Evolutionary conservation across 2,888 invertebrate genomes (phyloP).

Genomic region (Allacma fusca): DNA sequence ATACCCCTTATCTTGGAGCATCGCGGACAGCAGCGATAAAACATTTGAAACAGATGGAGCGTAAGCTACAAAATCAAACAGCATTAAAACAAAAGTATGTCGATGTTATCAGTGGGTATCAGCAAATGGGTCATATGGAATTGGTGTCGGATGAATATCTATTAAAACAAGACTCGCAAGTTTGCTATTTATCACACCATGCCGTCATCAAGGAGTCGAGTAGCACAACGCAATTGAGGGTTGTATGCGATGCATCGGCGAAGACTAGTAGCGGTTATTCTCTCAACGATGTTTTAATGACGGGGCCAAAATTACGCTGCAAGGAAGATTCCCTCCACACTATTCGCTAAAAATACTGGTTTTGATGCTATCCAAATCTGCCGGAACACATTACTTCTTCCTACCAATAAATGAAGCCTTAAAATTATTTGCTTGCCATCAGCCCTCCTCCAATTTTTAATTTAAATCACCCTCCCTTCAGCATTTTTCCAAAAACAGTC

Average conservation of each 20-base stretch:
- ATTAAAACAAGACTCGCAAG: background rate
- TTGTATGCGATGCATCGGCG: constrained; percentile 62
- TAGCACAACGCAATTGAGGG: constrained; percentile 61
- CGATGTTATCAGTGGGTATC: too few relatives aligned
- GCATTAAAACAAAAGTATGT: background rate
- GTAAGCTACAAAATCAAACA: background rate
- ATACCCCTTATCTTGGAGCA: background rate
- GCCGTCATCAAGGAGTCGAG: constrained; percentile 59
- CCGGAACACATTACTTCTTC: too few relatives aligned
- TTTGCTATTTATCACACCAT: constrained; percentile 62
- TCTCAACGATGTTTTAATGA: constrained; percentile 61
- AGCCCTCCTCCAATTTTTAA: too few relatives aligned
- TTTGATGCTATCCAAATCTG: too few relatives aligned
- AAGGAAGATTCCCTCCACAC: too few relatives aligned
- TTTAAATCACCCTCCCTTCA: too few relatives aligned
- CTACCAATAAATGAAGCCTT: too few relatives aligned
- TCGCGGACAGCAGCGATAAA: background rate
- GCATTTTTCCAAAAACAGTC: too few relatives aligned
- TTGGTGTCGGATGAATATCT: constrained; percentile 34
- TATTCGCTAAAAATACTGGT: too few relatives aligned
- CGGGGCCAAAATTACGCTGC: constrained; percentile 62
- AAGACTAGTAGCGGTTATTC: constrained; percentile 39
- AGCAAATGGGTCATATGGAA: constrained; percentile 54
- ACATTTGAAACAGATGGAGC: background rate
- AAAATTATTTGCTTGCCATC: too few relatives aligned